These are phyloP conservation scores for Elaphurus davidianus DNA, from an alignment of 2,113 vertebrate species.

Conservation along the genomic window DNA sequence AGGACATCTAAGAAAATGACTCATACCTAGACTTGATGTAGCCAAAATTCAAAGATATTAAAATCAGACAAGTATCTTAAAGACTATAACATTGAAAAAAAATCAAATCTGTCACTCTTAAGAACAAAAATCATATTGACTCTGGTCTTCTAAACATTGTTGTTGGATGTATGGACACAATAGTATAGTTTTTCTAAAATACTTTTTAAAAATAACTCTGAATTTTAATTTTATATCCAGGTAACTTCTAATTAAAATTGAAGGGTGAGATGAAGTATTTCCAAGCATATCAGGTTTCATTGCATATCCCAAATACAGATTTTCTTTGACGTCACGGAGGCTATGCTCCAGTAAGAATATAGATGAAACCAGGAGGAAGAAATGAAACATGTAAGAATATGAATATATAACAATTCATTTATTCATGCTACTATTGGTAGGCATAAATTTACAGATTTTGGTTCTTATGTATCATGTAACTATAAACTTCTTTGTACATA, in stretches of 20 bases:
- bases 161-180: neutral
- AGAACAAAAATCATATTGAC: neutral
- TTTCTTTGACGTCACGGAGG: neutral
- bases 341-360: neutral
- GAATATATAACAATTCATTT: neutral
- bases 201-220: neutral
- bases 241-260: neutral
- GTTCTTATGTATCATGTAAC: neutral
- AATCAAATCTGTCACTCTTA: neutral
- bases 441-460: neutral
- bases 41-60: neutral
- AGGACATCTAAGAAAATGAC: neutral
- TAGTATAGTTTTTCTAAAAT: neutral
- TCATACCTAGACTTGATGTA: neutral
- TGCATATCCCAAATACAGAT: neutral
- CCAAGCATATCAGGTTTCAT: neutral
- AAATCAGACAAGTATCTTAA: neutral
- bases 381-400: neutral
- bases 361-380: neutral
- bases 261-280: neutral
- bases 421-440: neutral
- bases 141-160: neutral
- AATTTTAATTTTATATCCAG: neutral
- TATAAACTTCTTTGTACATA: neutral
- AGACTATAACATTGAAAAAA: neutral